A percentile compares a stretch with the other conserved stretches of the same genome.
These are phyloP conservation scores for Pristionchus fissidentatus DNA, from an alignment of 2,888 invertebrate species.

Conservation along the genomic window DNA sequence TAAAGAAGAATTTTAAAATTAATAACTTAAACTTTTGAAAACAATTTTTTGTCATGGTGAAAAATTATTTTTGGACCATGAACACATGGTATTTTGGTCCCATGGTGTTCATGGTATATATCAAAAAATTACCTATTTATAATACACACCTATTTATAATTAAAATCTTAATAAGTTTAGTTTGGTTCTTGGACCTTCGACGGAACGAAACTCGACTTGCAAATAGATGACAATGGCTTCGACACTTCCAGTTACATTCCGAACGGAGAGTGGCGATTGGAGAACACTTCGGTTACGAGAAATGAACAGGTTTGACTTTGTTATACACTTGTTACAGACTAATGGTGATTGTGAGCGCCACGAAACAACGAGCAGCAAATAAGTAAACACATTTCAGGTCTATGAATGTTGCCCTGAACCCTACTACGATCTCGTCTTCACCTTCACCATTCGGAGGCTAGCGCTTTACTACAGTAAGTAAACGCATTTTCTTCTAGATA, in stretches of 20 bases:
- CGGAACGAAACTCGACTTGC: conserved; percentile 65
- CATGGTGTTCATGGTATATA: no score
- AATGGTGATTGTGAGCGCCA: no score
- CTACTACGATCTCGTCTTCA: conserved; percentile 67
- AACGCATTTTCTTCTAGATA: not conserved
- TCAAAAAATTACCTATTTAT: not conserved
- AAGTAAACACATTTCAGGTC: conserved; percentile 49
- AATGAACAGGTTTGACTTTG: conserved; percentile 19
- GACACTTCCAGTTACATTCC: conserved; percentile 65
- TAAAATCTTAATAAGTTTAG: conserved; percentile 52
- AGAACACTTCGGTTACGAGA: conserved; percentile 26
- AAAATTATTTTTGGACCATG: not conserved
- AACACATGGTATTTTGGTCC: not conserved
- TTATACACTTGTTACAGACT: not conserved
- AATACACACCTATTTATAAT: not conserved
- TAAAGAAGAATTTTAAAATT: no score
- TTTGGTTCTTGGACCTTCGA: conserved; percentile 72
- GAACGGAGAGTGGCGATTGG: conserved; percentile 65
- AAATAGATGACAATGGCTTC: conserved; percentile 66
- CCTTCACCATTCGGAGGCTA: conserved; percentile 90
- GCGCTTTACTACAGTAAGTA: conserved; percentile 92
- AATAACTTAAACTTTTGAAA: no score
- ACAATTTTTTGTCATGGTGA: not conserved
- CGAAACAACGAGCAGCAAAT: no score
- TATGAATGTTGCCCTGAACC: conserved; percentile 68